phyloP scores from a whole-genome alignment of 2,113 vertebrate species.

The Ariopsis seemanni region DNA sequence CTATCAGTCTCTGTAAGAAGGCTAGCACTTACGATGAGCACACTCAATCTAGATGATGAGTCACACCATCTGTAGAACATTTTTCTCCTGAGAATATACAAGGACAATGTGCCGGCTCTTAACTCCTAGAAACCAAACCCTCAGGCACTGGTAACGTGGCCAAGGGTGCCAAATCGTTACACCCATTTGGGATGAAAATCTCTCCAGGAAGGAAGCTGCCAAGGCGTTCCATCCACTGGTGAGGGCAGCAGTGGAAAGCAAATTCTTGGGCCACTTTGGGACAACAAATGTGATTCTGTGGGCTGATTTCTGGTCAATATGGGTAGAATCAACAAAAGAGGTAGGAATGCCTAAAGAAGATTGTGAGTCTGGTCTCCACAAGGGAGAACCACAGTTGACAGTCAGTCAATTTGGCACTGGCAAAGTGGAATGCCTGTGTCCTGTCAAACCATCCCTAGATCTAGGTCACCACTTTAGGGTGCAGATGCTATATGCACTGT shows the following conservation, averaged over 20 bases:
- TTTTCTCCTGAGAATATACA: background rate
- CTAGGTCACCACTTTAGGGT: background rate
- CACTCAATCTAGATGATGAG: background rate
- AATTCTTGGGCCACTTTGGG: background rate
- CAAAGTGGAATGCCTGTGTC: background rate
- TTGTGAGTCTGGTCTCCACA: background rate
- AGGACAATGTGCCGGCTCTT: background rate
- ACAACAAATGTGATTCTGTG: background rate
- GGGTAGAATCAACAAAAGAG: background rate
- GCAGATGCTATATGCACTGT: background rate
- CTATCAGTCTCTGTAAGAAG: too few species aligned
- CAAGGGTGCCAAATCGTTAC: background rate
- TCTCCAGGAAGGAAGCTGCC: background rate
- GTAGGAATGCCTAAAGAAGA: background rate
- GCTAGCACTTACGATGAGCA: background rate
- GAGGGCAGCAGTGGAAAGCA: background rate
- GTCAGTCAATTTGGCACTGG: background rate
- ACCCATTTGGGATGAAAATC: background rate
- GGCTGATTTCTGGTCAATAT: background rate
- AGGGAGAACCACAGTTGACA: background rate
- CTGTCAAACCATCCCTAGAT: background rate
- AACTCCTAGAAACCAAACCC: too few species aligned
- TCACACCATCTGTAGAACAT: background rate
- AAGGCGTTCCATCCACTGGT: background rate
- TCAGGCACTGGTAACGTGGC: background rate